phyloP scores from a whole-genome alignment of 2,888 invertebrate genomes.

The Drosophila anomelani region DNA sequence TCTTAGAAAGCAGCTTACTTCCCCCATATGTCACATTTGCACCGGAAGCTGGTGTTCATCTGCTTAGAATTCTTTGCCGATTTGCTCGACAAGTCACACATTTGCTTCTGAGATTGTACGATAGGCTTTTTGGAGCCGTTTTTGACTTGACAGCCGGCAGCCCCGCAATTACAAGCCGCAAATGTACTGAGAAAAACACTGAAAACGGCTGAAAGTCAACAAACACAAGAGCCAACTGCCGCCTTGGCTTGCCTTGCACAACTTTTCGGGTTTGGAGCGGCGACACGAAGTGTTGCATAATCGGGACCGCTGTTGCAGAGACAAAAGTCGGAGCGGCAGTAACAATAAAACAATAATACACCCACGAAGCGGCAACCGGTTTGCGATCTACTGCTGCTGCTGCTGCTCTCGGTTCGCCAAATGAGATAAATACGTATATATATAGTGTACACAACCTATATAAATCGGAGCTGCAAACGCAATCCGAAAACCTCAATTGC shows the following conservation, averaged over 20 bases:
- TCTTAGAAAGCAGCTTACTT: conserved; percentile 17
- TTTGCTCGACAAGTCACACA: conserved; percentile 62
- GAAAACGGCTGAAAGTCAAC: conserved; percentile 16
- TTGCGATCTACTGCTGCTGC: conserved; percentile 39
- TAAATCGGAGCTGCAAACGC: conserved; percentile 40
- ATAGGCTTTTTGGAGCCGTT: conserved; percentile 21
- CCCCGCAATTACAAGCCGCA: conserved; percentile 40
- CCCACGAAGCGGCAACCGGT: conserved; percentile 64
- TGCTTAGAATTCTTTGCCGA: conserved; percentile 21
- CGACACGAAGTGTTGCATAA: conserved; percentile 72
- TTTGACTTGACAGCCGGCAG: conserved; percentile 26
- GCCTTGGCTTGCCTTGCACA: conserved; percentile 50
- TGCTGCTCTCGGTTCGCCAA: conserved; percentile 48
- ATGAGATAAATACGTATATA: conserved; percentile 47
- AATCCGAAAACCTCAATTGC: conserved; percentile 59
- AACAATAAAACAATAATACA: conserved; percentile 59
- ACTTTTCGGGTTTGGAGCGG: conserved; percentile 60
- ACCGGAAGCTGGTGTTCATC: conserved; percentile 2
- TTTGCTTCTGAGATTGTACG: conserved; percentile 61
- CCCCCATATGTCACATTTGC: conserved; percentile 18
- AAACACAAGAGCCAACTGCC: conserved; percentile 43
- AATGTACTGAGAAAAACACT: conserved; percentile 36
- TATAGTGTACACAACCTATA: conserved; percentile 29
- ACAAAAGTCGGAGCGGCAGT: conserved; percentile 45
- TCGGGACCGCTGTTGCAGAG: conserved; percentile 47